A percentile compares a stretch with the other conserved stretches of the same genome.
Evolutionary conservation across 2,888 invertebrate genomes (phyloP).

Genomic region (Noctua comes): DNA sequence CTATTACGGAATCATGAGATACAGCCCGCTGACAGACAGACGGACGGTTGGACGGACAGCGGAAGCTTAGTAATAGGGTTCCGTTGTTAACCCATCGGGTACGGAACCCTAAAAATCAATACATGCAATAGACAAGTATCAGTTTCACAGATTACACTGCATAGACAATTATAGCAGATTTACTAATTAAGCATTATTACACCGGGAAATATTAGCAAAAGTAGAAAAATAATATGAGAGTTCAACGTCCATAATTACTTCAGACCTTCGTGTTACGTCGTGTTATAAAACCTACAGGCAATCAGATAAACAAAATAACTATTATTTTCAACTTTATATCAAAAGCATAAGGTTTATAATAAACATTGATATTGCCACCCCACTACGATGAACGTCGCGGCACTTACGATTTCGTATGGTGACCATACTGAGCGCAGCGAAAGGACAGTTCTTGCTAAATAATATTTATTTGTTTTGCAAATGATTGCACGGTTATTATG

Average conservation of each 20-base stretch:
- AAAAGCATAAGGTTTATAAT: slow-evolving; percentile 33
- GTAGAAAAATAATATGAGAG: slow-evolving; percentile 35
- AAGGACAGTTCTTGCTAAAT: slow-evolving; percentile 68
- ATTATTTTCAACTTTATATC: slow-evolving; percentile 31
- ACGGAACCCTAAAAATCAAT: no score
- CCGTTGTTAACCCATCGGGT: no score
- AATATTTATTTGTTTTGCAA: slow-evolving; percentile 53
- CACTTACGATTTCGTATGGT: slow-evolving; percentile 69
- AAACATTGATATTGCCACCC: background rate
- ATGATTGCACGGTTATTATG: slow-evolving; percentile 32
- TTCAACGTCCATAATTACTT: slow-evolving; percentile 59
- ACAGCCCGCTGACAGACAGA: no score
- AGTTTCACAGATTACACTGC: slow-evolving; percentile 18
- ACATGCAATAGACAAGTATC: slow-evolving; percentile 4
- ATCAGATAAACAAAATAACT: background rate
- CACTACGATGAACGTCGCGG: slow-evolving; percentile 38
- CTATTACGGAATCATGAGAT: no score
- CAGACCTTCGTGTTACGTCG: slow-evolving; percentile 60
- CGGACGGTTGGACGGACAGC: no score
- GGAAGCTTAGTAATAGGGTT: no score
- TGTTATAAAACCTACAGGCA: slow-evolving; percentile 42
- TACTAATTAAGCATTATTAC: slow-evolving; percentile 22
- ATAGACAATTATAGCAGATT: slow-evolving; percentile 19
- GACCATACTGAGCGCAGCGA: slow-evolving; percentile 69
- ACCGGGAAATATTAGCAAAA: slow-evolving; percentile 40